phyloP scores from a whole-genome alignment of 2,888 invertebrate genomes.

The Camptogramma bilineatum region DNA sequence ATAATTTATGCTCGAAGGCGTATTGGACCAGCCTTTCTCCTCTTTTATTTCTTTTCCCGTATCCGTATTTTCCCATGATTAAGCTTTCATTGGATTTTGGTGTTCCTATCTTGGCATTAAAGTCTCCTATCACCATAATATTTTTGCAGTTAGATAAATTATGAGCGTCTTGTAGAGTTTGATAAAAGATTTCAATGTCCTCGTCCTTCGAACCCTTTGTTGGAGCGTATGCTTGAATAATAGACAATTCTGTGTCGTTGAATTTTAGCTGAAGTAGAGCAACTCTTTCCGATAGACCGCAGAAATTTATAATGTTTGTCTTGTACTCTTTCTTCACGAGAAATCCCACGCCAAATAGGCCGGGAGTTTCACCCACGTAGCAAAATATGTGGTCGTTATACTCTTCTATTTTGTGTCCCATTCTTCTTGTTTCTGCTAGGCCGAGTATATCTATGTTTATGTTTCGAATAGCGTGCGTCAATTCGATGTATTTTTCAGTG shows the following conservation, averaged over 20 bases:
- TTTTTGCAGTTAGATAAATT: neutral
- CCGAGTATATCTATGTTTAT: neutral
- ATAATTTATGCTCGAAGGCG: slow-evolving; percentile 27
- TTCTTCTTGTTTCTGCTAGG: neutral
- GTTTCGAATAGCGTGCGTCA: neutral
- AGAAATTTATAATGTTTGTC: slow-evolving; percentile 8
- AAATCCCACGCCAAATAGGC: slow-evolving; percentile 16
- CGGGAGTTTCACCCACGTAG: slow-evolving; percentile 14
- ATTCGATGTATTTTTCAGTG: neutral
- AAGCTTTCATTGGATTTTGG: slow-evolving; percentile 7
- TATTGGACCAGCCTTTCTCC: slow-evolving; percentile 27
- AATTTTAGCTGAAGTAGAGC: slow-evolving; percentile 9
- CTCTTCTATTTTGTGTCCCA: neutral
- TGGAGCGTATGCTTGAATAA: slow-evolving; percentile 37
- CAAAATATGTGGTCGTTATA: slow-evolving; percentile 11
- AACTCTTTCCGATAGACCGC: slow-evolving; percentile 17
- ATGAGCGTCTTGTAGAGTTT: slow-evolving; percentile 5
- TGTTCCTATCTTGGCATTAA: slow-evolving; percentile 13
- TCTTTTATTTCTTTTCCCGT: slow-evolving; percentile 22
- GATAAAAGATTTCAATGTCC: slow-evolving; percentile 21
- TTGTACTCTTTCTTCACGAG: slow-evolving; percentile 16
- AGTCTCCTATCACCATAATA: slow-evolving; percentile 4
- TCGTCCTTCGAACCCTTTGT: slow-evolving; percentile 17
- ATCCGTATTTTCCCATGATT: slow-evolving; percentile 17
- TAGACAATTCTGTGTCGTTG: neutral